These are phyloP conservation scores for Chroicocephalus ridibundus DNA, from an alignment of 2,113 vertebrate species.

Conservation along the genomic window DNA sequence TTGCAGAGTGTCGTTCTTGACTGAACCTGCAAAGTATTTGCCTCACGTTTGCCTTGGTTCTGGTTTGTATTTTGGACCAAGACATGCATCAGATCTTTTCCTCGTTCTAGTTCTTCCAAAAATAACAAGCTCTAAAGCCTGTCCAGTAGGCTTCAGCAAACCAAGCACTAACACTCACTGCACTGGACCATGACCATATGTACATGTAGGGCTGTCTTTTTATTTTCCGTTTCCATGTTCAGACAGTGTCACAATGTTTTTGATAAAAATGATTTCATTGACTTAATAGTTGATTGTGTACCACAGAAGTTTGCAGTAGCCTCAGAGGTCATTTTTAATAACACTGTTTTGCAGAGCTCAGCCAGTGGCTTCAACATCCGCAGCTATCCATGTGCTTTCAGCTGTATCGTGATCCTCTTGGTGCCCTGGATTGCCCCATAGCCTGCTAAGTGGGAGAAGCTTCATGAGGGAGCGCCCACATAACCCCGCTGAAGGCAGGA, in stretches of 20 bases:
- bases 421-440: background rate
- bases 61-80: background rate
- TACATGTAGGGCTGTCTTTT: background rate
- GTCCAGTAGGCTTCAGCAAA: background rate
- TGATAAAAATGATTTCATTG: constrained; percentile 58
- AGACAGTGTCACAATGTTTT: constrained; percentile 25
- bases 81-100: background rate
- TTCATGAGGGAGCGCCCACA: background rate
- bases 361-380: background rate
- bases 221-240: background rate
- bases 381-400: background rate
- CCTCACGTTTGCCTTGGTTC: background rate
- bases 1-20: background rate
- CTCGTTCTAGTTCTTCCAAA: background rate
- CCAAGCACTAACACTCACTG: background rate
- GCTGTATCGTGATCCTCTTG: background rate
- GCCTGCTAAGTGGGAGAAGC: background rate
- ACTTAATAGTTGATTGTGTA: constrained; percentile 45
- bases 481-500: background rate
- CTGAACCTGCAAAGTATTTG: background rate
- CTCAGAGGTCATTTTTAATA: background rate
- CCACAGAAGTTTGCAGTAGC: background rate
- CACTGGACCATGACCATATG: constrained; percentile 11
- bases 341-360: background rate
- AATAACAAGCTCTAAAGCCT: background rate